These are phyloP conservation scores for Acanthosepion pharaonis DNA, from an alignment of 2,888 invertebrate species.

Conservation along the genomic window DNA sequence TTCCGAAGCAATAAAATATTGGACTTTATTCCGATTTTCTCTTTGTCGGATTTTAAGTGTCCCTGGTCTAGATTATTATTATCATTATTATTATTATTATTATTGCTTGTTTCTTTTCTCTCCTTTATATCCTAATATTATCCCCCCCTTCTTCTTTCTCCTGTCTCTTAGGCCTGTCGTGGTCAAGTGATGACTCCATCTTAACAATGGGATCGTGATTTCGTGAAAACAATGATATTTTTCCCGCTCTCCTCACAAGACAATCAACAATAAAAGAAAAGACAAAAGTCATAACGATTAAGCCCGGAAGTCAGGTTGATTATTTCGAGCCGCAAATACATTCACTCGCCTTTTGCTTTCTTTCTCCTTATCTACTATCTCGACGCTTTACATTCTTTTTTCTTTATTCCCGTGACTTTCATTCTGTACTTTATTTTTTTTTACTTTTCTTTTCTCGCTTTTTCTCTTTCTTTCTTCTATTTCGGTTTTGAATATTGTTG, in stretches of 20 bases:
- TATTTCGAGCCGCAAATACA: not conserved
- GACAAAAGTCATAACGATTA: not conserved
- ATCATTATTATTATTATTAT: no score
- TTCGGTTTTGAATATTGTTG: not conserved
- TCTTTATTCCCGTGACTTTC: no score
- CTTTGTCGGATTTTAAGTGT: no score
- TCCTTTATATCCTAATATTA: not conserved
- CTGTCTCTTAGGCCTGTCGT: not conserved
- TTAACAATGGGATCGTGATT: not conserved
- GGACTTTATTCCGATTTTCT: no score
- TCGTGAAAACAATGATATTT: not conserved
- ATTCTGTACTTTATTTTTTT: no score
- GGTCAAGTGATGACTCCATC: not conserved
- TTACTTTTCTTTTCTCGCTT: not conserved
- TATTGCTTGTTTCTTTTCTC: not conserved
- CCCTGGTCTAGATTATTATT: no score
- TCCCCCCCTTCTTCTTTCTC: not conserved
- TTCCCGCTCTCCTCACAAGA: not conserved
- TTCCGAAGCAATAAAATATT: no score
- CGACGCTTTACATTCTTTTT: not conserved
- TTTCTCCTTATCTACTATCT: not conserved
- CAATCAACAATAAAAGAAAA: not conserved
- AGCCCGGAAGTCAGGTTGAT: not conserved
- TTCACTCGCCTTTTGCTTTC: not conserved
- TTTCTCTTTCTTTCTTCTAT: no score